Conservation (phyloP, 2,797 vertebrate species). For the Malurus splendens region DNA sequence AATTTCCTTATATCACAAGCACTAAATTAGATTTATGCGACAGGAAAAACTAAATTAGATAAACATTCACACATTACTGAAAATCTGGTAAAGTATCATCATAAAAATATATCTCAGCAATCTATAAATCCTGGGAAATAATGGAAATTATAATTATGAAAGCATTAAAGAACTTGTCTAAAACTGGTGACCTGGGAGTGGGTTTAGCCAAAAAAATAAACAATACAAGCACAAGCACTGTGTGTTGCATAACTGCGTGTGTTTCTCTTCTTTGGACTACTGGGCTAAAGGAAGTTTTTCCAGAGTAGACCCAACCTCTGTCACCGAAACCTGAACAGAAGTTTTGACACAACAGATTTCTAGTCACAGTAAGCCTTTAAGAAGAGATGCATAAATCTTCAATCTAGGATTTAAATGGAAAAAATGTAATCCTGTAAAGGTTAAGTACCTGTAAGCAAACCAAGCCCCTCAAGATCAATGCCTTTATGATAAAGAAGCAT, state of each 20-base stretch:
- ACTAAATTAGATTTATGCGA: background rate
- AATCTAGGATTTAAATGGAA: background rate
- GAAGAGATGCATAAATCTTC: background rate
- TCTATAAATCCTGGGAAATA: background rate
- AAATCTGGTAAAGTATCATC: background rate
- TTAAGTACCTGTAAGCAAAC: background rate
- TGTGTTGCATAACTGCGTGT: rapidly evolving
- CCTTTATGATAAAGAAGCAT: background rate
- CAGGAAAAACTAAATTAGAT: background rate
- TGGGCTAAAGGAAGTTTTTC: background rate
- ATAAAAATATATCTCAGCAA: background rate
- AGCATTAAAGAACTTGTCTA: background rate
- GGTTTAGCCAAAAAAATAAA: background rate
- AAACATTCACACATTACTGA: background rate
- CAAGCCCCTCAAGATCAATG: background rate
- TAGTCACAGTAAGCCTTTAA: background rate
- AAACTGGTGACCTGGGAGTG: background rate
- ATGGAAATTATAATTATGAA: background rate
- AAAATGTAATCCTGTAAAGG: background rate
- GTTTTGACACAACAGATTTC: background rate
- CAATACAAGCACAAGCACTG: background rate
- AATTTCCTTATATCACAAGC: background rate
- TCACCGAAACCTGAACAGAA: background rate
- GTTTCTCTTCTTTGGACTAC: background rate
- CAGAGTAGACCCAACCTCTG: background rate